phyloP scores from a whole-genome alignment of 1,140 invertebrate genomes.

The Dendroctonus ponderosae region DNA sequence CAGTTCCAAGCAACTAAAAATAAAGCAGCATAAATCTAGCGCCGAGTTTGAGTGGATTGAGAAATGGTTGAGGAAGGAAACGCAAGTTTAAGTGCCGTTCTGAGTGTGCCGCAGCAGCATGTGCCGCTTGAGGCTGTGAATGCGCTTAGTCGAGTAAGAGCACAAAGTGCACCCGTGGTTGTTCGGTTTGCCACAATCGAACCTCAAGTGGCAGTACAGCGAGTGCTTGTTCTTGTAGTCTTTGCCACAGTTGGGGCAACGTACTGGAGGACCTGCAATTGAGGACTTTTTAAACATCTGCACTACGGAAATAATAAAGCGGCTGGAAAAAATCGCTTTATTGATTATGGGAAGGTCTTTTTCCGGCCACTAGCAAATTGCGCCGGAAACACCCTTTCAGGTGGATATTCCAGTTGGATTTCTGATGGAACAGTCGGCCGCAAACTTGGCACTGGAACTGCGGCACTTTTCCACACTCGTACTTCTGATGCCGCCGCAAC shows the following conservation, averaged over 20 bases:
- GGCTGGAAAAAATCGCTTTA: not conserved
- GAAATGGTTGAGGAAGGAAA: no score
- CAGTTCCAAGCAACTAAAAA: slow-evolving; percentile 2
- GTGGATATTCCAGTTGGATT: slow-evolving; percentile 23
- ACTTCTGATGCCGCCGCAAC: slow-evolving; percentile 50
- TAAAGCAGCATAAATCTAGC: slow-evolving; percentile 2
- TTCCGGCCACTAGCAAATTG: not conserved
- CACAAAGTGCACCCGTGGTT: not conserved
- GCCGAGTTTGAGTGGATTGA: no score
- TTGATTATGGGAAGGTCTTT: not conserved
- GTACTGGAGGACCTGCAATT: slow-evolving; percentile 7
- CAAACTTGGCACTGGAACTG: slow-evolving; percentile 52
- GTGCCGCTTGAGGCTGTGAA: no score
- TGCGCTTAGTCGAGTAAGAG: no score
- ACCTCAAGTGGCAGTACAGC: slow-evolving; percentile 26
- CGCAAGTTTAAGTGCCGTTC: no score
- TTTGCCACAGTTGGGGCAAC: slow-evolving; percentile 34
- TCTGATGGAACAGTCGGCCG: slow-evolving; percentile 19
- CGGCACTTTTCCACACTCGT: slow-evolving; percentile 56
- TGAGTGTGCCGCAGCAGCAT: no score
- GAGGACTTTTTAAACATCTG: not conserved
- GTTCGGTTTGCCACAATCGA: slow-evolving; percentile 36
- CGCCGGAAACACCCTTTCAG: slow-evolving; percentile 7
- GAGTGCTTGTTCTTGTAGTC: slow-evolving; percentile 36
- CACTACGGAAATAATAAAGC: not conserved